Base-by-base conservation (phyloP, 2,888 invertebrate genomes). In the Agrotis segetum region DNA sequence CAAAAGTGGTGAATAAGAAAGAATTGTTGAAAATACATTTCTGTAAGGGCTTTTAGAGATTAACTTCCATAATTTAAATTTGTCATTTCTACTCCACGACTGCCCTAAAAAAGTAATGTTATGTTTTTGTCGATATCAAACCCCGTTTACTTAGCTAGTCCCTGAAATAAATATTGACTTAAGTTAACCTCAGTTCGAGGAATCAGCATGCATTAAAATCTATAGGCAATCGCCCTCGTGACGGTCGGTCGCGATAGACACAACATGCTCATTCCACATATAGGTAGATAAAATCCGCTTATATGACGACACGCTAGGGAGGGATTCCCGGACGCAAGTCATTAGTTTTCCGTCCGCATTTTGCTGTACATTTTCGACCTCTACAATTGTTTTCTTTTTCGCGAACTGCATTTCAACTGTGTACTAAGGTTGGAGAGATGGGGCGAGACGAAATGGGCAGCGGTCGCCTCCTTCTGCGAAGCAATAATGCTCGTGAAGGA, bases 251-350 rank as follows among this genome's bases (percentile, higher is more conserved):
- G 90, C 97, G 97, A 88, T 98, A 29, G 29, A 29, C 4, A 29
- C 29, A 29, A 98, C 94, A 98, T 99, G 99, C 93, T 99, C 99
- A 67, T 97, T 99, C 83, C 99, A 98, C 93, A 98, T 99, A 93
- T 99, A 99, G 96, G 99, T 99, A 46, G 96, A 99, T 99, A 46
- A 99, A 40, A 99, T 96, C 99, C 99, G 84, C 97, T 99, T 85
- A 98, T 99, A 92, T 99, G 99, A 99, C 97, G 98, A 90, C 99
- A 99, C 92, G 98, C 99, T 89, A 97, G 98, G 87, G 98, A 97
- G 88, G 97, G 97, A 74, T 97, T 97, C 89, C 97, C 97, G 76
- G 98, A 98, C 96, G 98, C 98, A 93, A 96, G 96, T 94, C 71
- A 78, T 76, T 76, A 62, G 65, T 81, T 70, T 76, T 76, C 81